A percentile compares a stretch with the other conserved stretches of the same genome.
phyloP scores from a whole-genome alignment of 2,113 vertebrate genomes.

The Carettochelys insculpta region DNA sequence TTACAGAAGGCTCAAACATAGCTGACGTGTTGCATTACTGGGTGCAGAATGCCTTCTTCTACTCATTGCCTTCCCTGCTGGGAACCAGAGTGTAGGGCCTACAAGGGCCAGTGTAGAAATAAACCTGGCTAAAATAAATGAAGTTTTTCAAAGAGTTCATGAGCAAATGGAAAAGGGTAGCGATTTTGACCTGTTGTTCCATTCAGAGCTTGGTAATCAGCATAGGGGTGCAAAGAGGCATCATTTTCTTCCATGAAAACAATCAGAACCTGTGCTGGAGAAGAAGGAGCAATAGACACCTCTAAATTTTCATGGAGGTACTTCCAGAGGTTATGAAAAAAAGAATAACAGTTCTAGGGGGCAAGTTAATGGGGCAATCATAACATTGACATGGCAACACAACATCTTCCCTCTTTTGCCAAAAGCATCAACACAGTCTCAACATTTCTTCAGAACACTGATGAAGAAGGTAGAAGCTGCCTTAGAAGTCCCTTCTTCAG shows the following conservation, averaged over 20 bases:
- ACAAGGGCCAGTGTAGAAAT: too few species aligned
- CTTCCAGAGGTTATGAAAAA: background rate
- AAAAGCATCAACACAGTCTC: background rate
- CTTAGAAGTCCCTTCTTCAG: background rate
- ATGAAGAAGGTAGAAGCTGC: background rate
- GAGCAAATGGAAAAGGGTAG: too few species aligned
- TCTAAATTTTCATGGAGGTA: background rate
- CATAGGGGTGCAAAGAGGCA: too few species aligned
- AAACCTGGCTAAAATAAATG: too few species aligned
- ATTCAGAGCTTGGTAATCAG: too few species aligned
- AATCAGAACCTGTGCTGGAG: background rate
- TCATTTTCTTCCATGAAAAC: background rate
- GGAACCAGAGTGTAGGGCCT: too few species aligned
- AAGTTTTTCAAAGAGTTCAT: too few species aligned
- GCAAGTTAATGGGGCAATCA: background rate
- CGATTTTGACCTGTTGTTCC: too few species aligned
- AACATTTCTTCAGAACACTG: background rate
- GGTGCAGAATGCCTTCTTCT: too few species aligned
- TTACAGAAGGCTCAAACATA: too few species aligned
- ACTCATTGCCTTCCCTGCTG: too few species aligned
- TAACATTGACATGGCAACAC: background rate
- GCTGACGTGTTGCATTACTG: too few species aligned
- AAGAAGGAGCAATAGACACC: background rate
- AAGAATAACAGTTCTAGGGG: background rate
- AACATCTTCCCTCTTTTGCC: background rate